Percentiles rank a stretch among this genome's conserved stretches.
Evolutionary conservation across 1,140 invertebrate genomes (phyloP).

Genomic region (Samia ricini): DNA sequence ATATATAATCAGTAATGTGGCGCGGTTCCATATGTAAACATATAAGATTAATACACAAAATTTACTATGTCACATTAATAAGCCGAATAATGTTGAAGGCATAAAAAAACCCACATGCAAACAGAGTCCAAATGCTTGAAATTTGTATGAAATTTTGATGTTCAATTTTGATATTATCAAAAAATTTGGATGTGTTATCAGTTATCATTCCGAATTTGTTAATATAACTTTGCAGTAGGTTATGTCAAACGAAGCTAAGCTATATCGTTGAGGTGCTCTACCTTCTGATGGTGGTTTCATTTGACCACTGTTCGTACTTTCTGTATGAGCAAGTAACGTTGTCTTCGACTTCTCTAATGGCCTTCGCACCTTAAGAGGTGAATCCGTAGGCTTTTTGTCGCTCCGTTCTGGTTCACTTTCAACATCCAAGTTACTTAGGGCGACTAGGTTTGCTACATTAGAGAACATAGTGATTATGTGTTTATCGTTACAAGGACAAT

Average conservation of each 20-base stretch:
- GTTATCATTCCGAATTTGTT: not conserved
- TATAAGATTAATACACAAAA: too few relatives aligned
- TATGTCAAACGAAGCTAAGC: slow-evolving; percentile 75
- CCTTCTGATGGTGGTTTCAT: slow-evolving; percentile 69
- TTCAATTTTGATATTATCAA: not conserved
- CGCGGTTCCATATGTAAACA: too few relatives aligned
- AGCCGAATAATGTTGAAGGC: slow-evolving; percentile 29
- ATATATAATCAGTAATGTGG: too few relatives aligned
- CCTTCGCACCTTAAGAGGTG: slow-evolving; percentile 63
- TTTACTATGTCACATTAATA: not conserved
- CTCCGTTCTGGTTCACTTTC: slow-evolving; percentile 65
- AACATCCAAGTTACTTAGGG: slow-evolving; percentile 74
- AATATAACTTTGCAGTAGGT: slow-evolving; percentile 25
- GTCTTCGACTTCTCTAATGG: slow-evolving; percentile 72
- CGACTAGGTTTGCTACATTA: slow-evolving; percentile 73
- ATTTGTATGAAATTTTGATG: slow-evolving; percentile 1
- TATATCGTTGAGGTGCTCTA: slow-evolving; percentile 52
- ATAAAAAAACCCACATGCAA: slow-evolving; percentile 69
- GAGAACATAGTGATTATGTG: slow-evolving; percentile 26
- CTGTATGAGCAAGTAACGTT: slow-evolving; percentile 67
- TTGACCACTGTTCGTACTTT: slow-evolving; percentile 70
- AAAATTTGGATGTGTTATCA: not conserved
- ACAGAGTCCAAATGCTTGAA: slow-evolving; percentile 43
- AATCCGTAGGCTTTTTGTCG: slow-evolving; percentile 68
- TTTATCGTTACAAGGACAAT: not conserved